Base-by-base conservation (phyloP, 2,797 vertebrate species). In the Heteromormyrus szaboi region DNA sequence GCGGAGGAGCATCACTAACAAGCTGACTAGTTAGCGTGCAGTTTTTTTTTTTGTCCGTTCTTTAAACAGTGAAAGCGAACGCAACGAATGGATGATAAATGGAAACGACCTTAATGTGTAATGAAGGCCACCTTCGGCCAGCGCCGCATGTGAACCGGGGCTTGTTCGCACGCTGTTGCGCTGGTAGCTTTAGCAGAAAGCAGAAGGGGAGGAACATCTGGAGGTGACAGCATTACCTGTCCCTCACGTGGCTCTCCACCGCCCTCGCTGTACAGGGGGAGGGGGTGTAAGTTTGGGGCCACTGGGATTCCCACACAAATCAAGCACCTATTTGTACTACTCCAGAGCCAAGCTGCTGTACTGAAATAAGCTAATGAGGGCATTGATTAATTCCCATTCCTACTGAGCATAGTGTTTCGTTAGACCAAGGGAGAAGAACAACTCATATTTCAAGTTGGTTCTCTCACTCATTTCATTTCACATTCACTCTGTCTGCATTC, bases 351-450 rank as follows among this genome's bases (percentile, higher is more conserved):
- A 46, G 92, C 90, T 91, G 90, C 88, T 87, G 89, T 0, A 0
- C 25, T 68, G 0, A 0, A 9, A 89, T 89, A 91, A 91, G 90
- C 92, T 91, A 93, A 93, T 54, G 91, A 93, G 91, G 83, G 1
- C 29, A 68, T 84, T 89, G 92, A 93, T 94, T 92, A 92, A 93
- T 92, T 92, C 89, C 89, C 88, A 89, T 89, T 59, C 81, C 88
- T 87, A 84, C 90, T 92, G 90, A 91, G 91, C 91, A 91, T 89
- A 90, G 91, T 56, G 1, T 51, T 91, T 88, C 89, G 86, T 89
- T 89, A 85, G 5, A 29, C 22, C 89, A 88, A 91, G 89, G 11
- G 88, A 92, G 62, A 91, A 89, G 89, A 68, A 25, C 86, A 29
- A 46, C n/a, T 48, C 62, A 17, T 62, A 56, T 17, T 87, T 44